Base-by-base conservation (phyloP, 2,888 invertebrate species). In the Macroteleia sp. region DNA sequence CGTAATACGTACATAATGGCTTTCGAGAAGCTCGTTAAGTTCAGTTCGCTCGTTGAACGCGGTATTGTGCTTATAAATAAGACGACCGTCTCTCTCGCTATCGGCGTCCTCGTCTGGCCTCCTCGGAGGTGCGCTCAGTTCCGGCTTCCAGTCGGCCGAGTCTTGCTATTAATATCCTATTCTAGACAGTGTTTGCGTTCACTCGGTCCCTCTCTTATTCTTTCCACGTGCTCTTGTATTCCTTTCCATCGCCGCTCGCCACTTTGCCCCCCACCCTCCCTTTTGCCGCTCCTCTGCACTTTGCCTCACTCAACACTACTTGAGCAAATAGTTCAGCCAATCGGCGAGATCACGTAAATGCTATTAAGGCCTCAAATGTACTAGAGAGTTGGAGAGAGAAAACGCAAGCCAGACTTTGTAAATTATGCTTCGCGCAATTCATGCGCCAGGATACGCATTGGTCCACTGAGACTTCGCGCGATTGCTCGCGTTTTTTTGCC, bases 131-230 rank as follows among this genome's bases (percentile, higher is more conserved):
- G 77, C 75, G 81, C 82, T 85, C 84, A 85, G 89, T 89, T 89
- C 89, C 89, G 89, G 88, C 89, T 89, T 88, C 89, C 89, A 89
- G 86, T 84, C 84, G 84, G 81, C 82, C 81, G 81, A 85, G 83
- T 82, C 82, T 86, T 77, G 82, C 88, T 88, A 89, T 89, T 89
- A 88, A 88, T 89, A 89, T 85, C 85, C 84, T 82, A 85, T 85
- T 84, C 82, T 76, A 79, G 80, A 75, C 79, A 42, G 54, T 64
- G 57, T 30, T 66, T 48, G 56, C 44, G 50, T 36, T 77, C 73
- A 34, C 66, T 71, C 69, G 46, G 54, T 76, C 59, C 50, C 56
- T 74, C 66, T 69, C 62, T 67, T 78, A 74, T 81, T 78, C 74
- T 70, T 83, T 81, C 74, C 73, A 75, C 76, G 82, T 62, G 79